Evolutionary conservation across 1,140 invertebrate genomes (phyloP).

Genomic region (Drosophila repleta): DNA sequence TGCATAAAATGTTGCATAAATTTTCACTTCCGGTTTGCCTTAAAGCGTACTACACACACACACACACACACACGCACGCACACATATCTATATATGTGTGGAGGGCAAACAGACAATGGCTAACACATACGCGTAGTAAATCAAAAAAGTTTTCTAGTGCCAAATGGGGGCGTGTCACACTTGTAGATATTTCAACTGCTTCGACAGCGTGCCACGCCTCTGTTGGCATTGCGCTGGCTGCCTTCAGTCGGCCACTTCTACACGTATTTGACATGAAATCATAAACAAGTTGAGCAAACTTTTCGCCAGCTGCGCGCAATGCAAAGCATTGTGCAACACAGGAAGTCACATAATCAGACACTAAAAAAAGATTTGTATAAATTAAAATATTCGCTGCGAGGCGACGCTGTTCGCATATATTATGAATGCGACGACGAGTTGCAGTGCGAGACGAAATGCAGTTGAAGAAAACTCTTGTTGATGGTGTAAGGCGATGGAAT

Average conservation of each 20-base stretch:
- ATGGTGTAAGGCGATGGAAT: background rate
- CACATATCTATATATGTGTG: no score
- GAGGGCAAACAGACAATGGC: slow-evolving; percentile 9
- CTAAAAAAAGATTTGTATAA: slow-evolving; percentile 59
- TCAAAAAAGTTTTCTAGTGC: slow-evolving; percentile 73
- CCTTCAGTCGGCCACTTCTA: slow-evolving; percentile 48
- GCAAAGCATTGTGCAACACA: slow-evolving; percentile 67
- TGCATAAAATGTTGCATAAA: slow-evolving; percentile 55
- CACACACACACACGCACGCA: slow-evolving; percentile 35
- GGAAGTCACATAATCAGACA: slow-evolving; percentile 60
- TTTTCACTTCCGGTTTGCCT: slow-evolving; percentile 53
- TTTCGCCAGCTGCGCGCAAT: slow-evolving; percentile 46
- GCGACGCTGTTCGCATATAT: slow-evolving; percentile 26
- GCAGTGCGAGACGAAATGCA: background rate
- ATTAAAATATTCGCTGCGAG: slow-evolving; percentile 67
- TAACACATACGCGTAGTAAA: slow-evolving; percentile 56
- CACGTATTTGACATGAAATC: slow-evolving; percentile 79
- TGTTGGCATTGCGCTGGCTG: background rate
- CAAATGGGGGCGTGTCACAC: slow-evolving; percentile 62
- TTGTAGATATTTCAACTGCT: slow-evolving; percentile 69
- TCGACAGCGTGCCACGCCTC: slow-evolving; percentile 10
- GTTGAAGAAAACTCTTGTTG: background rate
- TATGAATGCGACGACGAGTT: slow-evolving; percentile 11
- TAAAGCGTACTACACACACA: slow-evolving; percentile 34
- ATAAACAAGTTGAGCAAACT: slow-evolving; percentile 78